phyloP scores from a whole-genome alignment of 2,888 invertebrate genomes.

The Tenthredo notha region DNA sequence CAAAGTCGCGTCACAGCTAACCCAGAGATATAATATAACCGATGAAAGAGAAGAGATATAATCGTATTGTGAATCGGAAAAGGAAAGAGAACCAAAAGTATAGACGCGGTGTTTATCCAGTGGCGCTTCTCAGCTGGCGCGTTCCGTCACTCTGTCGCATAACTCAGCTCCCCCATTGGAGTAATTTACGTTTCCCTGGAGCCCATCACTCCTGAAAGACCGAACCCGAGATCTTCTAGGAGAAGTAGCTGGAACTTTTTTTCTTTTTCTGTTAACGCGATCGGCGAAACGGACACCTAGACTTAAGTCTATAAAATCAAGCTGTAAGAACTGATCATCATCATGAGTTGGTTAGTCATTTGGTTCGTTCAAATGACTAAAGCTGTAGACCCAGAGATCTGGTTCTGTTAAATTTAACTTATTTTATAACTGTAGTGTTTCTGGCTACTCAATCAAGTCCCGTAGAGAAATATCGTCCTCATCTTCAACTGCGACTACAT shows the following conservation, averaged over 20 bases:
- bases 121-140: conserved; percentile 76
- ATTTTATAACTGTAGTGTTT: conserved; percentile 61
- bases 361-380: not conserved
- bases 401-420: conserved; percentile 64
- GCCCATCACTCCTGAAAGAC: conserved; percentile 70
- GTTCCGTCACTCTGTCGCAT: conserved; percentile 77
- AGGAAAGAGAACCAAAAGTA: conserved; percentile 50
- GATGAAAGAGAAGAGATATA: conserved; percentile 38
- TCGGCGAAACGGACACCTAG: conserved; percentile 16
- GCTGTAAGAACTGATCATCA: not conserved
- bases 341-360: not conserved
- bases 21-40: conserved; percentile 7
- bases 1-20: not conserved
- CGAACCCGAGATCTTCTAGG: conserved; percentile 25
- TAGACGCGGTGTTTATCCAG: conserved; percentile 67
- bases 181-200: conserved; percentile 75
- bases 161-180: conserved; percentile 75
- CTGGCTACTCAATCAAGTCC: not conserved
- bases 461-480: not conserved
- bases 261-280: not conserved
- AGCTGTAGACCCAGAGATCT: conserved; percentile 1
- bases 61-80: not conserved
- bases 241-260: not conserved
- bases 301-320: not conserved
- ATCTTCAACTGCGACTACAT: not conserved